Evolutionary conservation across 2,888 invertebrate species (phyloP).

Genomic region (Cantharis rustica): DNA sequence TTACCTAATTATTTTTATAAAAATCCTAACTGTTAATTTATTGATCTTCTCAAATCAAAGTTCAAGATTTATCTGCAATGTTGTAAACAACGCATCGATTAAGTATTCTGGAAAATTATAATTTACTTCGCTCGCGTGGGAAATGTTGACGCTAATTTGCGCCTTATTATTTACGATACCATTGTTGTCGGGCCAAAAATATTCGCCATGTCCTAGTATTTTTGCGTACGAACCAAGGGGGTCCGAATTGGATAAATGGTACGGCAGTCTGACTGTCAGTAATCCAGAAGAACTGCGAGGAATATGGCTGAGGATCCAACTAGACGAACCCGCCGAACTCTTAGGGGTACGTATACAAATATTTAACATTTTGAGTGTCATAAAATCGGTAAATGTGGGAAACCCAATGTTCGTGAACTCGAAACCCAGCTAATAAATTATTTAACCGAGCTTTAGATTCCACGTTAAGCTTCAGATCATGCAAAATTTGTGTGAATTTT

Average conservation of each 20-base stretch:
- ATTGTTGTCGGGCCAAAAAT: conserved; percentile 29
- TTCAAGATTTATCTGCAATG: neutral
- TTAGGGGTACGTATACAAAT: conserved; percentile 60
- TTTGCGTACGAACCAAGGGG: conserved; percentile 47
- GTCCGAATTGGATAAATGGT: conserved; percentile 61
- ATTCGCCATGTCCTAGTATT: conserved; percentile 64
- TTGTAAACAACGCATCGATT: neutral
- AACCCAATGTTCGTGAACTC: no score
- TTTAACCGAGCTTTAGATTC: no score
- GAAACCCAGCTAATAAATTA: no score
- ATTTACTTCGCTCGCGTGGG: neutral
- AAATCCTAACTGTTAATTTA: no score
- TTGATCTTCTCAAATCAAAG: neutral
- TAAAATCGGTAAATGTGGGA: no score
- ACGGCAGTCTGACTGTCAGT: conserved; percentile 61
- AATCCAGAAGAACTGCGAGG: conserved; percentile 64
- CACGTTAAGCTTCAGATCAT: no score
- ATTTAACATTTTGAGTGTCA: no score
- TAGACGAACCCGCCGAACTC: conserved; percentile 65
- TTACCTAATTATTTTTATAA: no score
- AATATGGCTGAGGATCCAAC: conserved; percentile 62
- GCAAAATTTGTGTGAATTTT: no score
- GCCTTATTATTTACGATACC: neutral
- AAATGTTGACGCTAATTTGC: neutral
- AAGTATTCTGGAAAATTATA: neutral